Conservation (phyloP, 2,797 vertebrate species). For the Schizopygopsis pylzovi region DNA sequence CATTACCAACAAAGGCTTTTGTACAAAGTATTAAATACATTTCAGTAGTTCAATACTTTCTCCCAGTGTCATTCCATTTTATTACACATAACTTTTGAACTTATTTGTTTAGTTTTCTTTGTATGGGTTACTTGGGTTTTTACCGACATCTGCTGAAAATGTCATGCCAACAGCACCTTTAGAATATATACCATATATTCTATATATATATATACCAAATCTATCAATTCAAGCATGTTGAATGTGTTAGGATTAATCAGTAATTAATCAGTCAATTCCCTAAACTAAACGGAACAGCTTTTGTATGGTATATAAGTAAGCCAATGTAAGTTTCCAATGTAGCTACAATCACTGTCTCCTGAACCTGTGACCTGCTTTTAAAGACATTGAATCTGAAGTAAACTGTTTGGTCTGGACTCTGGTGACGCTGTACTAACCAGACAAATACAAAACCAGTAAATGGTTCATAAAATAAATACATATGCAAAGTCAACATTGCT, state of each 20-base stretch:
- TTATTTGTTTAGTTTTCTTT: not conserved
- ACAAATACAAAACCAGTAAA: not conserved
- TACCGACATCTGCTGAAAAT: not conserved
- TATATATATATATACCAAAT: not conserved
- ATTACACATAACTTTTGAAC: not conserved
- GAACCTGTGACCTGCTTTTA: slow-evolving; percentile 66
- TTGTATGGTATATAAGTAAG: not conserved
- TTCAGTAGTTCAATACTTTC: not conserved
- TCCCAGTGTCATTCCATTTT: not conserved
- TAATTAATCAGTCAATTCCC: not conserved
- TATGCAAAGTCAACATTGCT: not conserved
- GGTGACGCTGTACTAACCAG: not conserved
- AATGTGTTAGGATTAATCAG: not conserved
- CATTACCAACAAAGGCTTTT: not conserved
- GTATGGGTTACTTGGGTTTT: not conserved
- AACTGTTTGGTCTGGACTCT: slow-evolving; percentile 25
- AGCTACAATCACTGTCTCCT: slow-evolving; percentile 66
- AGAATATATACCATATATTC: not conserved
- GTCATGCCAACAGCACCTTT: not conserved
- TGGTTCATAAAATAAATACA: not conserved
- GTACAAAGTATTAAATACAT: not conserved
- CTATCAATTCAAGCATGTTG: not conserved
- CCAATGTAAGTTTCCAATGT: not conserved
- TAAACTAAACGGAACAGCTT: slow-evolving; percentile 29
- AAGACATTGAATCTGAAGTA: slow-evolving; percentile 51